Conservation (phyloP, 2,888 invertebrate species). For the Heliconius hortense region DNA sequence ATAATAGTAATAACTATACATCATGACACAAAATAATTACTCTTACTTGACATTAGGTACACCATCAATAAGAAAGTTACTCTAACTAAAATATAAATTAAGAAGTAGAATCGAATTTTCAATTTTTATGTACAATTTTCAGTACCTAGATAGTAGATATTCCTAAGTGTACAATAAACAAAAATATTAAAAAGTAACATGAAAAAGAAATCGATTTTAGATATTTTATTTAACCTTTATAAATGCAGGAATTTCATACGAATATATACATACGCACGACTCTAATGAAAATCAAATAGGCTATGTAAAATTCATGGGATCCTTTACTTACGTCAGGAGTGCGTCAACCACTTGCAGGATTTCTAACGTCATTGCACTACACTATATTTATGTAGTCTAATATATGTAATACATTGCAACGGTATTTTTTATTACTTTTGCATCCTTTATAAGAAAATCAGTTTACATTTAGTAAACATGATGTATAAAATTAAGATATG, state of each 20-base stretch:
- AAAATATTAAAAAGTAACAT: too few species aligned
- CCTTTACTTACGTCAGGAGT: slow-evolving; percentile 41
- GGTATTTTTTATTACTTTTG: slow-evolving; percentile 4
- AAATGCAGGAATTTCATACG: slow-evolving; percentile 11
- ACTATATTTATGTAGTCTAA: slow-evolving; percentile 5
- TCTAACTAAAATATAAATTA: too few species aligned
- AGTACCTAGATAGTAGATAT: too few species aligned
- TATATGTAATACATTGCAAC: slow-evolving; percentile 8
- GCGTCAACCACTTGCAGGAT: slow-evolving; percentile 27
- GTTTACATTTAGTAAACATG: not conserved
- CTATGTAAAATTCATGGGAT: slow-evolving; percentile 43
- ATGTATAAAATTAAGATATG: not conserved
- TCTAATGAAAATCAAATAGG: not conserved
- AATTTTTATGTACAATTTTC: too few species aligned
- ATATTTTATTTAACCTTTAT: not conserved
- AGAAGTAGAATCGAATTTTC: too few species aligned
- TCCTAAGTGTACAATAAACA: too few species aligned
- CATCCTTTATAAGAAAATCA: not conserved
- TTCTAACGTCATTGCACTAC: slow-evolving; percentile 35
- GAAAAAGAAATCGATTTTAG: not conserved
- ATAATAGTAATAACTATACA: too few species aligned
- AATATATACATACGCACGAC: not conserved
- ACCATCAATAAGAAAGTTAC: too few species aligned
- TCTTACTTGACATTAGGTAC: too few species aligned
- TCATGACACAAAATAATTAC: too few species aligned